phyloP scores from a whole-genome alignment of 2,113 vertebrate genomes.

The Rhinolophus ferrumequinum region DNA sequence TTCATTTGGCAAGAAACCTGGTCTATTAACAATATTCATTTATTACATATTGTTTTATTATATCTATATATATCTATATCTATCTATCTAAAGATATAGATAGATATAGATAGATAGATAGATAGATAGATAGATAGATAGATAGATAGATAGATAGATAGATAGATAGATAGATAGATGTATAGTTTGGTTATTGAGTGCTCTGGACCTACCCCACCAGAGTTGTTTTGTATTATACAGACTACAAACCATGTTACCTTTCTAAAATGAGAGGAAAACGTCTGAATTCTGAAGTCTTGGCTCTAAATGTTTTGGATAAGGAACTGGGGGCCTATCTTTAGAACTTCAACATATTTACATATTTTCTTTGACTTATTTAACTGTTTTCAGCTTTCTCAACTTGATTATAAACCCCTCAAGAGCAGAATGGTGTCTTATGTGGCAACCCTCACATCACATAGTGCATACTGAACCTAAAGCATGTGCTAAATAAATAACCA shows the following conservation, averaged over 20 bases:
- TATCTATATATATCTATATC: too few species aligned
- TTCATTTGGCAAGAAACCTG: not conserved
- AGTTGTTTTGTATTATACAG: not conserved
- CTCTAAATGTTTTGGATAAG: conserved; percentile 26
- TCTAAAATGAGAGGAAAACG: conserved; percentile 2
- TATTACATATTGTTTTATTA: not conserved
- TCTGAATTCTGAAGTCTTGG: not conserved
- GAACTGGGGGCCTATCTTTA: not conserved
- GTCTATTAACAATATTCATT: conserved; percentile 2
- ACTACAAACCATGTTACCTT: not conserved
- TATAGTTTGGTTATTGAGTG: not conserved
- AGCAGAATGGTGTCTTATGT: not conserved
- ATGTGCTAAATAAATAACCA: conserved; percentile 21
- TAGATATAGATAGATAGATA: too few species aligned
- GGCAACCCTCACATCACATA: not conserved
- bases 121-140: too few species aligned
- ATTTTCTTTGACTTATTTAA: conserved; percentile 20
- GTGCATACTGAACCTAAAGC: not conserved
- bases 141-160: too few species aligned
- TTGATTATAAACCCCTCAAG: conserved; percentile 29
- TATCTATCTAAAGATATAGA: too few species aligned
- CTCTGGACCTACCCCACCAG: not conserved
- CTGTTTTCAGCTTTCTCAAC: conserved; percentile 4
- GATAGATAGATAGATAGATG: too few species aligned
- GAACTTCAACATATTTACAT: conserved; percentile 7